Evolutionary conservation across 53 echinoderm and acorn worm genomes (phyloP), one percentile per base, ranked within the genome.

Genomic region (Antedon mediterranea): DNA sequence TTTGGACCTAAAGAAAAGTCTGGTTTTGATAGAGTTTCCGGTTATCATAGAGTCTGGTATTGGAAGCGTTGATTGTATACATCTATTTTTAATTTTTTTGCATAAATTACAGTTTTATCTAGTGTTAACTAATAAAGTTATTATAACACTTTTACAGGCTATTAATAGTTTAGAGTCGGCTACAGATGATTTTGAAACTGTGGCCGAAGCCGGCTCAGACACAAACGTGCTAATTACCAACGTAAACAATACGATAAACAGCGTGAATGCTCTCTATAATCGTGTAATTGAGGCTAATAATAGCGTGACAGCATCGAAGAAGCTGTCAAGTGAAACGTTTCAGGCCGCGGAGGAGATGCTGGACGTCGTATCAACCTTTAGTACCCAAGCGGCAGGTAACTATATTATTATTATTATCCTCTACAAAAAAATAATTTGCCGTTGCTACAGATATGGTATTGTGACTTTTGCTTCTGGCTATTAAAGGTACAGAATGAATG

Each of bases 281-380:
- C 74, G 97, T n/a, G 71, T 86, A 13, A 72, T 77, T n/a, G 71
- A 78, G 33, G 97, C 97, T 73, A 86, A 92, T 78, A 86, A 83
- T 75, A 83, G 79, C 28, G 84, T 89, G 29, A 70, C 73, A n/a
- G 34, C 72, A 28, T 83, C 91, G 29, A 71, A 83, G 71, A 31
- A 11, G 3, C 71, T 80, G 28, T 88, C 92, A 28, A 34, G 72
- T 15, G 71, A 88, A 0, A 72, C 88, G 0, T 97, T 97, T 73
- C 34, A 74, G 0, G 82, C 83, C 4, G 97, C 92, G 0, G 85
- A 86, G 75, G 90, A 85, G 70, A 92, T 88, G 89, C 80, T 84
- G 27, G 30, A 29, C 0, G 77, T 87, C 34, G 77, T 88, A 20
- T 34, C 74, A 33, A 78, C 88, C 42, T 97, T 97, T 80, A 79